Percentiles rank a stretch among this genome's conserved stretches.
phyloP scores from a whole-genome alignment of 2,113 vertebrate genomes.

The Urocynchramus pylzowi region DNA sequence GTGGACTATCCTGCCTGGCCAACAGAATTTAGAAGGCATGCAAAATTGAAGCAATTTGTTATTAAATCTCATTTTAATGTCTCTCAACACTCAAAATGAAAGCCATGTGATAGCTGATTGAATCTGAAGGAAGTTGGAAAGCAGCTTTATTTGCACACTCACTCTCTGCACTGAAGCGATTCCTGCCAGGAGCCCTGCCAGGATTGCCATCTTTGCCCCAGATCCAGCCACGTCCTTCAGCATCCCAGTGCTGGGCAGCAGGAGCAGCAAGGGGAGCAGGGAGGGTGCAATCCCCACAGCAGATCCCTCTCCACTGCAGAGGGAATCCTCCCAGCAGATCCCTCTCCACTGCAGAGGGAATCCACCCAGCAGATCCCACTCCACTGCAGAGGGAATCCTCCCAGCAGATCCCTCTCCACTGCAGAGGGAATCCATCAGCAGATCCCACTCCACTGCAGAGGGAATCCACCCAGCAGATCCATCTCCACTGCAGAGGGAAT shows the following conservation, averaged over 20 bases:
- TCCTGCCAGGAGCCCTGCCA: not conserved
- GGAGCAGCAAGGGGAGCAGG: not conserved
- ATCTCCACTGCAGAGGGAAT: not conserved
- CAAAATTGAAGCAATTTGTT: slow-evolving; percentile 36
- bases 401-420: not conserved
- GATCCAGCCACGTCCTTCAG: not conserved
- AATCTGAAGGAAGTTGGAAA: not conserved
- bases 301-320: not conserved
- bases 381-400: too few relatives aligned
- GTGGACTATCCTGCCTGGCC: not conserved
- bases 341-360: not conserved
- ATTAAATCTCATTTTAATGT: slow-evolving; percentile 33
- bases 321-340: not conserved
- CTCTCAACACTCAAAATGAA: not conserved
- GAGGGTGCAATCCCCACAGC: accelerated
- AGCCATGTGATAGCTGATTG: slow-evolving; percentile 7
- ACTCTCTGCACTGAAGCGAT: not conserved
- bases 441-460: too few relatives aligned
- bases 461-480: not conserved
- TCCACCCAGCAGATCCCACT: accelerated
- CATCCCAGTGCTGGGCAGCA: not conserved
- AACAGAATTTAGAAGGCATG: not conserved
- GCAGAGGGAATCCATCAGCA: not conserved
- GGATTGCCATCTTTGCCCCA: not conserved
- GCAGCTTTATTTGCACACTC: not conserved